Evolutionary conservation across 2,113 vertebrate genomes (phyloP), one percentile per base, ranked within the genome.

Genomic region (Mirounga angustirostris): DNA sequence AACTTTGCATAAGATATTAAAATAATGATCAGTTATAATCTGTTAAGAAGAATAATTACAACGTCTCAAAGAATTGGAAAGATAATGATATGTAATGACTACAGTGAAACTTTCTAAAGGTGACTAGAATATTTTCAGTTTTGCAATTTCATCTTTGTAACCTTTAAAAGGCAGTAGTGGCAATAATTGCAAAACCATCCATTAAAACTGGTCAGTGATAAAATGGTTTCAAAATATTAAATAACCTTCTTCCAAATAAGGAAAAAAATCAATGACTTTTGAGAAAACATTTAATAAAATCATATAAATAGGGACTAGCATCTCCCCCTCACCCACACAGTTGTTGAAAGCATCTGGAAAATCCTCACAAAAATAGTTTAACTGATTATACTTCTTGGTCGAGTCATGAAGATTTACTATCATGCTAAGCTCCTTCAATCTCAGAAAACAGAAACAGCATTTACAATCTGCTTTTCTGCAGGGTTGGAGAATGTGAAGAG

Each of bases 101-200:
- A 50, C 43, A 76, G 26, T 91, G 54, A 67, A 96, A 89, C 43
- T 74, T 84, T 86, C 5, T 89, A 59, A 89, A 89, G 36, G 67
- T 86, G 92, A 76, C 36, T 82, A 67, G 89, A 94, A 84, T 92
- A 92, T 65, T 94, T 96, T 91, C 76, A 79, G 40, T 91, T 93
- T 90, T 93, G 58, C 30, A 73, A 67, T 69, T 91, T 96, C 36
- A 85, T 89, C 43, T 69, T 76, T 92, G 24, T 76, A 85, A 89
- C 36, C 50, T 84, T 95, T 91, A n/a, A 79, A 83, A 74, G 63
- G 67, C 33, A 91, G 24, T 59, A 50, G 36, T 63, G 65, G 24
- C 18, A 73, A 73, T 40, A 84, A 69, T 54, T 80, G 33, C 28
- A 67, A 89, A 94, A 86, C 54, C 22, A 93, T 91, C 93, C 82